Evolutionary conservation across 2,113 vertebrate species (phyloP).

Genomic region (Hylia prasina): DNA sequence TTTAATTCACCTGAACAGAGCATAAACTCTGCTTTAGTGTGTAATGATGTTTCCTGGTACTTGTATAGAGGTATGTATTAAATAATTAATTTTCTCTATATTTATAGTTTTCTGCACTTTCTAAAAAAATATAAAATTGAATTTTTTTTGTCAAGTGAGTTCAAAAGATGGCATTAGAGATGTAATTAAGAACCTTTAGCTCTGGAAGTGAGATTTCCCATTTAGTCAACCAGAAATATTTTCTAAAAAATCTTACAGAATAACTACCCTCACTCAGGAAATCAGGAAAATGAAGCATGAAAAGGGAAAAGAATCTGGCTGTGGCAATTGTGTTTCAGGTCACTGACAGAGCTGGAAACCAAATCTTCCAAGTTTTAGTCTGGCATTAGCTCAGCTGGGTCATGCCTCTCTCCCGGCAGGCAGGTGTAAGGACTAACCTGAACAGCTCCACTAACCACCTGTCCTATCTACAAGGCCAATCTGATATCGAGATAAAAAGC

Average conservation of each 20-base stretch:
- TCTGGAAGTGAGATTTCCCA: background rate
- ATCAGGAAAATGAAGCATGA: background rate
- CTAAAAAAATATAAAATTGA: background rate
- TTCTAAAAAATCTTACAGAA: background rate
- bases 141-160: background rate
- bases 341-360: background rate
- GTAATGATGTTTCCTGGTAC: background rate
- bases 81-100: background rate
- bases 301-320: background rate
- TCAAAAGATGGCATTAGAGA: background rate
- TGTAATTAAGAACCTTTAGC: background rate
- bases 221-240: background rate
- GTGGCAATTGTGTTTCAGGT: background rate
- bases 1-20: background rate
- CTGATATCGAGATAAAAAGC: background rate
- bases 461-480: background rate
- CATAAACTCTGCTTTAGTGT: background rate
- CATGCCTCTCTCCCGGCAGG: background rate
- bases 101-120: background rate
- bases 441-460: background rate
- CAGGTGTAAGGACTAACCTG: background rate
- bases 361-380: background rate
- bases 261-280: background rate
- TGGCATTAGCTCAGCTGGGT: background rate
- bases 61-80: background rate